Percentiles rank a stretch among this genome's conserved stretches.
phyloP scores from a whole-genome alignment of 2,888 invertebrate species.

The Tetranychus truncatus region DNA sequence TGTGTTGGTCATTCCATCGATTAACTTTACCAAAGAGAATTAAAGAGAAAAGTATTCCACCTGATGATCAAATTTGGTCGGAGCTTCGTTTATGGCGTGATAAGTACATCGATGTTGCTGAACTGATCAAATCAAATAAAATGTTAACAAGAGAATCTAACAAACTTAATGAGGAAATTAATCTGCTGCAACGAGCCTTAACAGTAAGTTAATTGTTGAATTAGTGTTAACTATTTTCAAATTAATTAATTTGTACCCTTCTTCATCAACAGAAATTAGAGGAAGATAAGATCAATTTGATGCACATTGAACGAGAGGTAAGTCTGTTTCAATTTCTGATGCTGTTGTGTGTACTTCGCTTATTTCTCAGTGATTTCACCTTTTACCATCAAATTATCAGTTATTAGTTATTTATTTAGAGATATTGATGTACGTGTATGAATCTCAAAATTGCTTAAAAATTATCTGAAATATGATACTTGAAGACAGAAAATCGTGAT shows the following conservation, averaged over 20 bases:
- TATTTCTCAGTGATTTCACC: too few relatives aligned
- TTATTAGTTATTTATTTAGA: too few relatives aligned
- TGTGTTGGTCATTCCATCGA: too few relatives aligned
- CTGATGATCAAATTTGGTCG: slow-evolving; percentile 42
- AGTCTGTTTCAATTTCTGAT: slow-evolving; percentile 13
- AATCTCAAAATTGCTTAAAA: not conserved
- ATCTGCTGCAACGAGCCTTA: slow-evolving; percentile 21
- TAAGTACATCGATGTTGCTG: slow-evolving; percentile 59
- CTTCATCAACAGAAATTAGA: slow-evolving; percentile 27
- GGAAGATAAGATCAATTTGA: slow-evolving; percentile 28
- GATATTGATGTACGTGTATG: not conserved
- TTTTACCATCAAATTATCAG: too few relatives aligned
- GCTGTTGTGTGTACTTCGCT: not conserved
- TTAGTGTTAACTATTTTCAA: not conserved
- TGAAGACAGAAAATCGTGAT: too few relatives aligned
- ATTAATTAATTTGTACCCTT: not conserved
- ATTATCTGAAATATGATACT: too few relatives aligned
- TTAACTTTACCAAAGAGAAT: slow-evolving; percentile 31
- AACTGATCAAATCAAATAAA: not conserved
- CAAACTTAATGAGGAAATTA: slow-evolving; percentile 23
- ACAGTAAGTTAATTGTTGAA: slow-evolving; percentile 13
- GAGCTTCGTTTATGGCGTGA: slow-evolving; percentile 59
- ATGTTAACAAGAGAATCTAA: slow-evolving; percentile 19
- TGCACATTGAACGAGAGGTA: slow-evolving; percentile 38
- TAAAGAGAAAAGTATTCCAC: slow-evolving; percentile 44